Evolutionary conservation across 2,113 vertebrate species (phyloP).

Genomic region (Thalassarche chlororhynchos): DNA sequence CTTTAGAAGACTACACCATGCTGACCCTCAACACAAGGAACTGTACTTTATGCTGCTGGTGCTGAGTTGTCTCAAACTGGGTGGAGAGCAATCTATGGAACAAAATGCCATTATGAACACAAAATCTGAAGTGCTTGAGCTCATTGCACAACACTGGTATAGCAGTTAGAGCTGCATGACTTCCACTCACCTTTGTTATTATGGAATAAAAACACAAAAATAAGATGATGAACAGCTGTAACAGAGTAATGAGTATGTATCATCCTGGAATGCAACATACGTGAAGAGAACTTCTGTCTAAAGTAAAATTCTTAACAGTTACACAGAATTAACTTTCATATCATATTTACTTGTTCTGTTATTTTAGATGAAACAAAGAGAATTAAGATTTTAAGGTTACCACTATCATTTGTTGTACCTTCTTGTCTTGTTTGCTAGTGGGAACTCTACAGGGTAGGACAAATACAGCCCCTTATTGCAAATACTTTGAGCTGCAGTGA

Average conservation of each 20-base stretch:
- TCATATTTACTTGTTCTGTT: background rate
- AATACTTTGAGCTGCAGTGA: background rate
- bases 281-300: background rate
- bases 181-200: background rate
- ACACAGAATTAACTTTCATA: background rate
- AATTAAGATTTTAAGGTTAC: background rate
- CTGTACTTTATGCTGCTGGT: background rate
- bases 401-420: background rate
- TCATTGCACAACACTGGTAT: background rate
- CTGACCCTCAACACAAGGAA: background rate
- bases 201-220: background rate
- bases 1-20: background rate
- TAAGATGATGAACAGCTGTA: background rate
- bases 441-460: background rate
- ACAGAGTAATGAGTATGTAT: background rate
- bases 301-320: background rate
- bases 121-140: background rate
- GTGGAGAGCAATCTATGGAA: background rate
- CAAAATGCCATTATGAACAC: background rate
- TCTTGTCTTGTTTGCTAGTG: background rate
- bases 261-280: rapidly evolving
- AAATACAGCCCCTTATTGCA: background rate
- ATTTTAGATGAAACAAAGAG: background rate
- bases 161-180: background rate
- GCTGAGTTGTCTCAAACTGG: background rate